Evolutionary conservation across 2,797 vertebrate species (phyloP).

Genomic region (Steatocranus sp.): DNA sequence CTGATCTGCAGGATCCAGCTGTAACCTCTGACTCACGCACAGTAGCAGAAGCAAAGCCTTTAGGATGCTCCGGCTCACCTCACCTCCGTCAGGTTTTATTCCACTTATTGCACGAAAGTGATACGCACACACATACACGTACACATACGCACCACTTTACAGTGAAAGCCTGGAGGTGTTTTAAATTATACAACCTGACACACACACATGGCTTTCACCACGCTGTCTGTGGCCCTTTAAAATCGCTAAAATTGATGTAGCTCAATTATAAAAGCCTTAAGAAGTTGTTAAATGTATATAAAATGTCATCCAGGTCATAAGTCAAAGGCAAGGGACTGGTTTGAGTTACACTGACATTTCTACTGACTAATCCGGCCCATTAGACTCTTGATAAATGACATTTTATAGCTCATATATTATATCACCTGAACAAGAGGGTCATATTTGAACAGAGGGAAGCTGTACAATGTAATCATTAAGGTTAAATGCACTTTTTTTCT

Average conservation of each 20-base stretch:
- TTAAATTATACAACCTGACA: slow-evolving; percentile 11
- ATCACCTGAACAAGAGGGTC: not conserved
- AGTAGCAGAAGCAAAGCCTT: slow-evolving; percentile 15
- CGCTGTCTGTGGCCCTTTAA: slow-evolving; percentile 3
- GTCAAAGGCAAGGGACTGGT: not conserved
- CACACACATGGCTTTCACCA: not conserved
- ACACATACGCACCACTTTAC: not conserved
- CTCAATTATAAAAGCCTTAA: not conserved
- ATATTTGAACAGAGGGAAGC: not conserved
- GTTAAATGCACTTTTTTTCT: not conserved
- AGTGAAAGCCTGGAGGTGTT: not conserved
- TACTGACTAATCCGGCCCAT: not conserved
- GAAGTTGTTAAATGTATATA: not conserved
- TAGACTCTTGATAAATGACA: not conserved
- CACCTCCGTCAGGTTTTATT: slow-evolving; percentile 25
- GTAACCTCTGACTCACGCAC: slow-evolving; percentile 33
- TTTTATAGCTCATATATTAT: not conserved
- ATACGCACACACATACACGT: not conserved
- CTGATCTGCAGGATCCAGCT: slow-evolving; percentile 24
- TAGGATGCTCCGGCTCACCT: slow-evolving; percentile 21
- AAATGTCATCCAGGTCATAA: not conserved
- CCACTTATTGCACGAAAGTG: slow-evolving; percentile 9
- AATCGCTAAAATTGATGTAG: not conserved
- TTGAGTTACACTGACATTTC: not conserved
- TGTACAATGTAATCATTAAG: not conserved